These are phyloP conservation scores for Rhynchotus rufescens DNA, from an alignment of 2,797 vertebrate genomes.

Conservation along the genomic window DNA sequence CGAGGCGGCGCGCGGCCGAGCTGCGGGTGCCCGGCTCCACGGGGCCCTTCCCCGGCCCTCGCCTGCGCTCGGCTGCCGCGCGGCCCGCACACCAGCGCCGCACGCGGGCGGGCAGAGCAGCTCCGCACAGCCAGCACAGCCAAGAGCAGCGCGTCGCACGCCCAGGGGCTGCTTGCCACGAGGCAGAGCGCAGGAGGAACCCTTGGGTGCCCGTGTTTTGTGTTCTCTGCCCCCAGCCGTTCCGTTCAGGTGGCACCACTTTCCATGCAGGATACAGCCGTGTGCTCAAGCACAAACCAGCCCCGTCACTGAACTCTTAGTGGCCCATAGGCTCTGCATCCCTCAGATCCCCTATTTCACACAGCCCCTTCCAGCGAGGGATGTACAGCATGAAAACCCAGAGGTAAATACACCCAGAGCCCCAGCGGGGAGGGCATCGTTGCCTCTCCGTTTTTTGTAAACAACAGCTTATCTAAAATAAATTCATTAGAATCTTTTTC, in stretches of 20 bases:
- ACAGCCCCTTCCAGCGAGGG: fast-evolving
- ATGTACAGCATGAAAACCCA: fast-evolving
- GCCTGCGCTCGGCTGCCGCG: not conserved
- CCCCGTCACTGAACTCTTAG: not conserved
- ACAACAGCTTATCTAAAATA: not conserved
- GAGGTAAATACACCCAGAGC: not conserved
- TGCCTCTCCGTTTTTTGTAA: not conserved
- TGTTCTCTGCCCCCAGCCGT: not conserved
- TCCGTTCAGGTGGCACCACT: not conserved
- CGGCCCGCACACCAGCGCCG: not conserved
- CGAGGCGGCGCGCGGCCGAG: no score
- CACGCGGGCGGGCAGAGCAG: not conserved
- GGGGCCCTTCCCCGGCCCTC: not conserved
- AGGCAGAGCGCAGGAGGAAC: not conserved
- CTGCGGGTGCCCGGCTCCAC: no score
- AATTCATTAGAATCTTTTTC: not conserved
- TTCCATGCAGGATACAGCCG: fast-evolving
- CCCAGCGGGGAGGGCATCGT: not conserved
- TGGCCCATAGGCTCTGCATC: not conserved
- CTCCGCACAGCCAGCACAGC: no score
- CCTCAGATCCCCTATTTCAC: not conserved
- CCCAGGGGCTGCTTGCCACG: no score
- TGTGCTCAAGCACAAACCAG: not conserved
- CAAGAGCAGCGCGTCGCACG: no score
- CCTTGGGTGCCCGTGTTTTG: not conserved